These are phyloP conservation scores for Sciurus niger DNA, from an alignment of 2,113 vertebrate genomes.

Conservation along the genomic window DNA sequence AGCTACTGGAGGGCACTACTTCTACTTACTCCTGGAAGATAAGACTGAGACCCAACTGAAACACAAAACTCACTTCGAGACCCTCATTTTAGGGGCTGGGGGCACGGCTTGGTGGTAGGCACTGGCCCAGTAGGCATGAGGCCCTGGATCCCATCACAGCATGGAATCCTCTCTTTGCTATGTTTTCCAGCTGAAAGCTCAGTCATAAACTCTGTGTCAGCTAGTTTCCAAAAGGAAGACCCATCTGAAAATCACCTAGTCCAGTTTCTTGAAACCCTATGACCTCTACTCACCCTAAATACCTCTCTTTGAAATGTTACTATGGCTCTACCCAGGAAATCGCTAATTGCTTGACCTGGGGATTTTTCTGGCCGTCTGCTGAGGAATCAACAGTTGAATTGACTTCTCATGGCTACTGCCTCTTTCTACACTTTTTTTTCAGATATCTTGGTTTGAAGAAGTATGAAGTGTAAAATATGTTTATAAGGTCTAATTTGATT, in stretches of 20 bases:
- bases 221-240: too few species aligned
- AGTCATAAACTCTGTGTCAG: not conserved
- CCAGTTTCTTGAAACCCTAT: not conserved
- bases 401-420: not conserved
- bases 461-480: not conserved
- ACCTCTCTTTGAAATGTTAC: conserved; percentile 1
- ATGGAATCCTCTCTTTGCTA: not conserved
- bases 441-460: not conserved
- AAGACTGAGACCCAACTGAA: not conserved
- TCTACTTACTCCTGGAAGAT: not conserved
- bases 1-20: not conserved
- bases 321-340: not conserved
- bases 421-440: not conserved
- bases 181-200: not conserved
- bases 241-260: not conserved
- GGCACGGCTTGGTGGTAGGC: too few species aligned
- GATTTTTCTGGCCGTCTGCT: not conserved
- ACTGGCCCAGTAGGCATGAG: too few species aligned
- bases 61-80: not conserved
- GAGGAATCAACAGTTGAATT: not conserved
- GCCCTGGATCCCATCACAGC: too few species aligned
- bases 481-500: not conserved
- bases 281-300: not conserved
- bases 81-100: not conserved
- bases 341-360: not conserved